Percentiles rank a stretch among this genome's conserved stretches.
Evolutionary conservation across 1,140 invertebrate species (phyloP).

Genomic region (Drosophila miranda): DNA sequence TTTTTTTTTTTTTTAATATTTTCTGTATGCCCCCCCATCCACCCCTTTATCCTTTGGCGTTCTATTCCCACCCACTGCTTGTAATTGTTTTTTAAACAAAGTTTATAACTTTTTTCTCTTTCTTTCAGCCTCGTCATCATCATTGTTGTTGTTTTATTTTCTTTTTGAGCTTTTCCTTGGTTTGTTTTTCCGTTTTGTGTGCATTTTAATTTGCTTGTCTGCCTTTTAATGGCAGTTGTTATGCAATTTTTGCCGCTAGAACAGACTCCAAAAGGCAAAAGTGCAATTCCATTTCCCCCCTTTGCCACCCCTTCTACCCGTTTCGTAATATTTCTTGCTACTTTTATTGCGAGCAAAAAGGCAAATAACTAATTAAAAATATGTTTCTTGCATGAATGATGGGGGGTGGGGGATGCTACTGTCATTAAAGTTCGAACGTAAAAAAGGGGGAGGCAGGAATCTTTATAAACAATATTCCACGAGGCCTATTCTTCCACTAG

Average conservation of each 20-base stretch:
- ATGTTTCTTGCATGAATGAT: constrained; percentile 41
- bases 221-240: constrained; percentile 75
- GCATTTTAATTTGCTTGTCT: constrained; percentile 75
- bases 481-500: neutral
- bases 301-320: neutral
- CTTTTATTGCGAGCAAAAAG: constrained; percentile 28
- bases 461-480: neutral
- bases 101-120: constrained; percentile 64
- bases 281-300: constrained; percentile 53
- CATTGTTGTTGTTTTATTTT: constrained; percentile 39
- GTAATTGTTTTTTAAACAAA: constrained; percentile 77
- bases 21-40: constrained; percentile 51
- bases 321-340: constrained; percentile 18
- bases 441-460: neutral
- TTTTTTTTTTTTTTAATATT: constrained; percentile 58
- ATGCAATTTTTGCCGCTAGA: constrained; percentile 62
- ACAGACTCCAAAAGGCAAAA: constrained; percentile 45
- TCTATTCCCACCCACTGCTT: constrained; percentile 24
- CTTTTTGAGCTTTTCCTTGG: constrained; percentile 13
- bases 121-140: constrained; percentile 1
- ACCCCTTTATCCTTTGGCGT: constrained; percentile 7
- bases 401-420: neutral
- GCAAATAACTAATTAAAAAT: constrained; percentile 70
- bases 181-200: constrained; percentile 31
- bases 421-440: constrained; percentile 37